A percentile compares a stretch with the other conserved stretches of the same genome.
Evolutionary conservation across 1,140 invertebrate species (phyloP).

Genomic region (Anastatus disparis): DNA sequence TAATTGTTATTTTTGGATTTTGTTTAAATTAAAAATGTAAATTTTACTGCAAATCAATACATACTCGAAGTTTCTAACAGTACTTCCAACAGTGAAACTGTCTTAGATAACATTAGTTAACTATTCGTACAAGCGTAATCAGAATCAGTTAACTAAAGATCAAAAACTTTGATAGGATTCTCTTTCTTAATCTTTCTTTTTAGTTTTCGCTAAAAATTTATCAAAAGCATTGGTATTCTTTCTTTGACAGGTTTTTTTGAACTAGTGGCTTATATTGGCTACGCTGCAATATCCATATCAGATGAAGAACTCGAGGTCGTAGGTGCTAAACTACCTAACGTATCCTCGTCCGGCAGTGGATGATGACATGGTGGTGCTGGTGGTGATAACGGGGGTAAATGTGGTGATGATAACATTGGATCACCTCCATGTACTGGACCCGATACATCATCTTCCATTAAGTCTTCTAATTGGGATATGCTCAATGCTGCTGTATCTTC

Average conservation of each 20-base stretch:
- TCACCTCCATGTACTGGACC: conserved; percentile 74
- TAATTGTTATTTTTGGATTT: too few species aligned
- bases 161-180: too few species aligned
- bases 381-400: conserved; percentile 63
- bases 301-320: conserved; percentile 62
- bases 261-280: conserved; percentile 46
- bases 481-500: conserved; percentile 70
- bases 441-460: conserved; percentile 84
- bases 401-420: conserved; percentile 74
- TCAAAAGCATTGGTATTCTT: too few species aligned
- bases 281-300: conserved; percentile 66
- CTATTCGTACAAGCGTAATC: too few species aligned
- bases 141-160: too few species aligned
- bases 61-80: too few species aligned
- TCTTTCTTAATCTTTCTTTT: not conserved
- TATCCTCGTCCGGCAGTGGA: conserved; percentile 61
- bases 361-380: conserved; percentile 59
- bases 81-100: too few species aligned
- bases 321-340: conserved; percentile 60
- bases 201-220: too few species aligned
- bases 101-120: too few species aligned
- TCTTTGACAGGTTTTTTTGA: not conserved
- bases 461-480: conserved; percentile 79
- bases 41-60: too few species aligned
- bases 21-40: too few species aligned